These are phyloP conservation scores for Kuschelorhynchus macadamiae DNA, from an alignment of 2,888 invertebrate genomes.

Conservation along the genomic window DNA sequence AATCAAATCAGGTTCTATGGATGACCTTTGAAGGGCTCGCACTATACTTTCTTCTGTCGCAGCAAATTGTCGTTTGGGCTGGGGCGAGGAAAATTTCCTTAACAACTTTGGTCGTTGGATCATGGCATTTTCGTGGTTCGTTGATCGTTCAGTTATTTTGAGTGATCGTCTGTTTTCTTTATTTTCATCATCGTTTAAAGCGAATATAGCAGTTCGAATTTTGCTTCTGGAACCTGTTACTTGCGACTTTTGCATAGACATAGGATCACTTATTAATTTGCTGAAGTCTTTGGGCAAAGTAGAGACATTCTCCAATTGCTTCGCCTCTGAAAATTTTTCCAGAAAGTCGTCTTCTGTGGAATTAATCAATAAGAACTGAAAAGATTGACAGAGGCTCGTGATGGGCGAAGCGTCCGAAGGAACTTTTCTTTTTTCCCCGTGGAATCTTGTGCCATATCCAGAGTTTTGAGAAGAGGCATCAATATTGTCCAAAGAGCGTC, in stretches of 20 bases:
- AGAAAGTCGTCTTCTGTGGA: slow-evolving; percentile 77
- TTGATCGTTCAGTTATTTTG: slow-evolving; percentile 79
- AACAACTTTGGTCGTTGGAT: slow-evolving; percentile 66
- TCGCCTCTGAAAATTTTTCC: slow-evolving; percentile 76
- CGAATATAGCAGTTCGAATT: slow-evolving; percentile 70
- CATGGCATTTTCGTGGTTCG: slow-evolving; percentile 64
- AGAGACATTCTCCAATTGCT: slow-evolving; percentile 69
- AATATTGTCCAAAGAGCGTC: slow-evolving; percentile 70
- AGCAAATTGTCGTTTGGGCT: slow-evolving; percentile 70
- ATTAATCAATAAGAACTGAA: slow-evolving; percentile 67
- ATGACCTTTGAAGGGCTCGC: slow-evolving; percentile 79
- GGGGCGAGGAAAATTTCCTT: slow-evolving; percentile 45
- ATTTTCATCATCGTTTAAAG: slow-evolving; percentile 57
- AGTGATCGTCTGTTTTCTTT: slow-evolving; percentile 63
- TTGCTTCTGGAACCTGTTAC: slow-evolving; percentile 63
- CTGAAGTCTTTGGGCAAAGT: slow-evolving; percentile 73
- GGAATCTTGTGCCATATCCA: slow-evolving; percentile 70
- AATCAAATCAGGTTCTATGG: slow-evolving; percentile 82
- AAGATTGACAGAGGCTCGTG: slow-evolving; percentile 49
- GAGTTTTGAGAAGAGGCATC: slow-evolving; percentile 75
- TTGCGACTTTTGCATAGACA: slow-evolving; percentile 68
- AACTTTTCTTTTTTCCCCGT: slow-evolving; percentile 60
- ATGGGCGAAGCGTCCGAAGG: slow-evolving; percentile 60
- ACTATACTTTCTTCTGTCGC: slow-evolving; percentile 86
- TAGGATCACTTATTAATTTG: slow-evolving; percentile 73